Evolutionary conservation across 2,888 invertebrate species (phyloP).

Genomic region (Phalangium opilio): DNA sequence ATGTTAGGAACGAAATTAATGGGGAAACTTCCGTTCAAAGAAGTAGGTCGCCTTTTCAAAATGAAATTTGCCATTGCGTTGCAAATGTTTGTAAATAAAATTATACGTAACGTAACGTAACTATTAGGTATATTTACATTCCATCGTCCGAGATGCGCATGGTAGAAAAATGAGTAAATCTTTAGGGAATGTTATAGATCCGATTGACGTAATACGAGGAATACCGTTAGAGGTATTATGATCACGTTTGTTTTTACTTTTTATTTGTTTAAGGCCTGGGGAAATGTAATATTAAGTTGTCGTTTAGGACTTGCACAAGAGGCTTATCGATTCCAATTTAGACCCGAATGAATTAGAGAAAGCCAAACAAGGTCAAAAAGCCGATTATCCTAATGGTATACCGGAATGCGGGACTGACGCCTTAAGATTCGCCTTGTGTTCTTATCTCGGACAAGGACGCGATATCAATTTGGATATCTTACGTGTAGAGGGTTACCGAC

Average conservation of each 20-base stretch:
- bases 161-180: slow-evolving; percentile 99
- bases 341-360: slow-evolving; percentile 65
- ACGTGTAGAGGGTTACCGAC: slow-evolving; percentile 81
- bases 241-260: slow-evolving; percentile 4
- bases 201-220: slow-evolving; percentile 84
- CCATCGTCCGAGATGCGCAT: slow-evolving; percentile 93
- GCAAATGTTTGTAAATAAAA: neutral
- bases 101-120: neutral
- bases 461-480: slow-evolving; percentile 94
- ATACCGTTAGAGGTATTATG: slow-evolving; percentile 50
- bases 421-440: slow-evolving; percentile 74
- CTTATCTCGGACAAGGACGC: slow-evolving; percentile 69
- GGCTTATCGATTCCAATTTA: slow-evolving; percentile 60
- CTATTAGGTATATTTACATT: slow-evolving; percentile 70
- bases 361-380: slow-evolving; percentile 48
- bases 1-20: slow-evolving; percentile 85
- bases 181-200: slow-evolving; percentile 93
- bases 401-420: slow-evolving; percentile 95
- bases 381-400: slow-evolving; percentile 65
- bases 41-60: slow-evolving; percentile 24
- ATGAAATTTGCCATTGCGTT: too few species aligned
- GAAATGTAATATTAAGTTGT: neutral
- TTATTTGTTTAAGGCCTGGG: slow-evolving; percentile 1
- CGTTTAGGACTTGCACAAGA: slow-evolving; percentile 46
- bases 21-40: slow-evolving; percentile 76